These are phyloP conservation scores for Callorhinus ursinus DNA, from an alignment of 2,113 vertebrate species.

Conservation along the genomic window DNA sequence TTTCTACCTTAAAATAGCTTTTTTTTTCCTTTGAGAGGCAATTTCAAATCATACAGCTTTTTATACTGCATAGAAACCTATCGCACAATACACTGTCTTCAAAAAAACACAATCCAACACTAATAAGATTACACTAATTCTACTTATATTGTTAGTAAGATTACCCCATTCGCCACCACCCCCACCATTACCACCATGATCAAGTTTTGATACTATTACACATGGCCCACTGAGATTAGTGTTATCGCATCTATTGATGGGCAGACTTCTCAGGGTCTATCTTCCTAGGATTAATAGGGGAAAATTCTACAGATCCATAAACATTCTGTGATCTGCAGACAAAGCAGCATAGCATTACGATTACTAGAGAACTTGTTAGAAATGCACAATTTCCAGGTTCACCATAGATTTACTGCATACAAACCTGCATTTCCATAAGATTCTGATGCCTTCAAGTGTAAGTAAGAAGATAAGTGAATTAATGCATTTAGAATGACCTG, in stretches of 20 bases:
- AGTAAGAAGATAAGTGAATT: not conserved
- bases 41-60: not conserved
- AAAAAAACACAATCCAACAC: not conserved
- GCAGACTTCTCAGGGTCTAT: rapidly evolving
- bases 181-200: not conserved
- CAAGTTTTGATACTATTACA: not conserved
- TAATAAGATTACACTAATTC: not conserved
- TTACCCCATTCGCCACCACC: not conserved
- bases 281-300: not conserved
- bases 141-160: not conserved
- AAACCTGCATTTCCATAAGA: not conserved
- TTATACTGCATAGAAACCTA: not conserved
- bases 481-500: not conserved
- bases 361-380: not conserved
- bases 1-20: not conserved
- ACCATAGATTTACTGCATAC: not conserved
- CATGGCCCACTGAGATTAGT: rapidly evolving
- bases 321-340: not conserved
- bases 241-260: not conserved
- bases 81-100: not conserved
- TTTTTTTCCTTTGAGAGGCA: not conserved
- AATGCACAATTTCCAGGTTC: not conserved
- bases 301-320: not conserved
- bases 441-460: not conserved
- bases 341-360: not conserved